Conservation (phyloP, 2,113 vertebrate species). For the Chaetura pelagica region DNA sequence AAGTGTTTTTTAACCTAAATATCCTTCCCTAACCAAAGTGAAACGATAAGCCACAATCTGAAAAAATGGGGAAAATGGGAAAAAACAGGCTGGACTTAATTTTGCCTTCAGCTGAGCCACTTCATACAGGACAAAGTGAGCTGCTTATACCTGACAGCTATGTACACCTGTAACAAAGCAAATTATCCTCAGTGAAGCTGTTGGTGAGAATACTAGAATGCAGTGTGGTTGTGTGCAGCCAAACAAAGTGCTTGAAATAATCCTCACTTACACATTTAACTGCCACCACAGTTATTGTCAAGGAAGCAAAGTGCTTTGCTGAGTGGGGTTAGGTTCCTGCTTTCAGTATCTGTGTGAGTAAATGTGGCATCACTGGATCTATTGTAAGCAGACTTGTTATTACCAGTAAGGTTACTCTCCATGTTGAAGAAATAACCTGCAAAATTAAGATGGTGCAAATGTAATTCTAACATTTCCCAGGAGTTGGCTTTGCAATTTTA, state of each 20-base stretch:
- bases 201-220: neutral
- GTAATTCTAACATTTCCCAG: neutral
- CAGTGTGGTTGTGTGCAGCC: neutral
- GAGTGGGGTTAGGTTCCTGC: neutral
- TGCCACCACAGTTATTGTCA: neutral
- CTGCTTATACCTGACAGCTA: neutral
- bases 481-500: neutral
- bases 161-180: neutral
- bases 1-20: neutral
- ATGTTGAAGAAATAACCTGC: neutral
- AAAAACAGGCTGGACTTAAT: neutral
- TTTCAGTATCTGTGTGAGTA: neutral
- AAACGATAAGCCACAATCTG: neutral
- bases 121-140: neutral
- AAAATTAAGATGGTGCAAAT: neutral
- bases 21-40: neutral
- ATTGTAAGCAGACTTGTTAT: neutral
- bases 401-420: neutral
- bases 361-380: neutral
- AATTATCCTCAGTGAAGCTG: neutral
- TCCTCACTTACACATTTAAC: neutral
- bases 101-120: neutral
- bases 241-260: neutral
- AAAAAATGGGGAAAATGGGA: neutral
- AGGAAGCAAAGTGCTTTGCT: neutral